Evolutionary conservation across 2,797 vertebrate genomes (phyloP).

Genomic region (Alca torda): DNA sequence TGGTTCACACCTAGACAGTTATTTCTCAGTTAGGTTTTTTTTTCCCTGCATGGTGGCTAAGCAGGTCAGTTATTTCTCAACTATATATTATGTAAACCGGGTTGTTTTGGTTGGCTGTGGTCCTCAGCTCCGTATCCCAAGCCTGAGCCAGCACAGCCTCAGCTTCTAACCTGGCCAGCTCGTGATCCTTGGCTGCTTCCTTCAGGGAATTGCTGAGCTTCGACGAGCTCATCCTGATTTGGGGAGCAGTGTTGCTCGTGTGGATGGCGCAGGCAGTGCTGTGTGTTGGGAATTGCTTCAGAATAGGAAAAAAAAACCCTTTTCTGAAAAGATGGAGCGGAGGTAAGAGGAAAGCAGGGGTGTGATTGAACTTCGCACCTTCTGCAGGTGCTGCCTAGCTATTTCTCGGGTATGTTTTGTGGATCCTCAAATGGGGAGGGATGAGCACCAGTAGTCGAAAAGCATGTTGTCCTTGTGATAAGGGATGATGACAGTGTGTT

Average conservation of each 20-base stretch:
- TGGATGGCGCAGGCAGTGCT: too few relatives aligned
- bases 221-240: fast-evolving
- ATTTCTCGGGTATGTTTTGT: background rate
- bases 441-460: background rate
- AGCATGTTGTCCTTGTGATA: background rate
- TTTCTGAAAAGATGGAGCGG: background rate
- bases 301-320: background rate
- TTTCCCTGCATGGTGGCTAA: background rate
- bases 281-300: background rate
- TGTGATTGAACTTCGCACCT: background rate
- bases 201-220: background rate
- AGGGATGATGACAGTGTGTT: background rate
- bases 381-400: background rate
- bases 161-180: background rate
- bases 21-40: conserved; percentile 26
- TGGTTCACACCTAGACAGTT: conserved; percentile 42
- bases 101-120: conserved; percentile 45
- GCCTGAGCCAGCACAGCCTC: background rate
- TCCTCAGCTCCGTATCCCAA: background rate
- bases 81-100: conserved; percentile 1
- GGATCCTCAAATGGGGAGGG: background rate
- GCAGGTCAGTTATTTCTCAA: conserved; percentile 31
- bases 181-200: background rate
- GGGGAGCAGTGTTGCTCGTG: fast-evolving
- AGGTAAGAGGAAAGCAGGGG: background rate